These are phyloP conservation scores for Whitmania pigra DNA, from an alignment of 1,140 invertebrate genomes.

Conservation along the genomic window DNA sequence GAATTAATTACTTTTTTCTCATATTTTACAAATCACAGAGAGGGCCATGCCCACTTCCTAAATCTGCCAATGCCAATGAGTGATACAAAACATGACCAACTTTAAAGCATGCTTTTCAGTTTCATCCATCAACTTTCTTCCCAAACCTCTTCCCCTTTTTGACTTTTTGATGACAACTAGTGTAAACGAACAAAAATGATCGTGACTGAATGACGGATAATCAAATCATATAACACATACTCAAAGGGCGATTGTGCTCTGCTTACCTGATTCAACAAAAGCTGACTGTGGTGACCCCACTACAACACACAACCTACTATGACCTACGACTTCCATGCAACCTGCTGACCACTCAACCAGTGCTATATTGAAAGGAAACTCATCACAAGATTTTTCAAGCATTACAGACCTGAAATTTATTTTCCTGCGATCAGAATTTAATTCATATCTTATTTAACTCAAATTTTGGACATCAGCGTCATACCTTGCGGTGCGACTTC, in stretches of 20 bases:
- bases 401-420: conserved; percentile 31
- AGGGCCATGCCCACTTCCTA: too few relatives aligned
- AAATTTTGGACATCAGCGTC: neutral
- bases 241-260: neutral
- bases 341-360: conserved; percentile 24
- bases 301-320: conserved; percentile 33
- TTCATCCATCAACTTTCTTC: conserved; percentile 33
- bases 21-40: too few relatives aligned
- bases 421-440: neutral
- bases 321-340: conserved; percentile 30
- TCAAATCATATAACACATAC: neutral
- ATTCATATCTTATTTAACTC: neutral
- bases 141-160: conserved; percentile 30
- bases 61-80: too few relatives aligned
- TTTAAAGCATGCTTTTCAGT: conserved; percentile 33
- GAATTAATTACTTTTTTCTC: too few relatives aligned
- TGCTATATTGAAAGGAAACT: conserved; percentile 32
- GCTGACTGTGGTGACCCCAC: conserved; percentile 30
- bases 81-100: conserved; percentile 20
- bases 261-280: conserved; percentile 37
- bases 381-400: conserved; percentile 34
- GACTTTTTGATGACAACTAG: conserved; percentile 23
- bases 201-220: neutral
- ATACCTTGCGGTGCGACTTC: conserved; percentile 12
- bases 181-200: conserved; percentile 9